Conservation (phyloP, 1,140 invertebrate species). For the Planococcus citri region DNA sequence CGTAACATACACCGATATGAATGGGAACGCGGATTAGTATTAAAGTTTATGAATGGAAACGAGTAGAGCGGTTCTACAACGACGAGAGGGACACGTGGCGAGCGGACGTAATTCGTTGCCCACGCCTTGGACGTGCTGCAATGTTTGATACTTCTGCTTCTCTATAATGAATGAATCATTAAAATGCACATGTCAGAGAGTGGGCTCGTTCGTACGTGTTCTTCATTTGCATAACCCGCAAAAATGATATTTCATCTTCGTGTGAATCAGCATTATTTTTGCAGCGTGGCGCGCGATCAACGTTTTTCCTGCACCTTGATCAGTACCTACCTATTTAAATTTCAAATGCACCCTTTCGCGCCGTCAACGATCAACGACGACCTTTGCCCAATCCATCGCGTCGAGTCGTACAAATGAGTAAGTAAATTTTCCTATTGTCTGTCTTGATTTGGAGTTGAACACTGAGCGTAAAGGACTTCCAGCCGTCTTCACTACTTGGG, state of each 20-base stretch:
- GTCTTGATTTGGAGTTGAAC: too few relatives aligned
- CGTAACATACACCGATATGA: background rate
- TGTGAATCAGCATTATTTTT: background rate
- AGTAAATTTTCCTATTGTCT: too few relatives aligned
- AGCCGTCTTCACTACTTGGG: background rate
- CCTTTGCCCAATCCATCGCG: background rate
- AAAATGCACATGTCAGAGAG: slow-evolving; percentile 6
- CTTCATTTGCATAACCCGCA: background rate
- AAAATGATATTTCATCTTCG: background rate
- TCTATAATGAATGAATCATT: slow-evolving; percentile 5
- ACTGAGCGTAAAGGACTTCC: too few relatives aligned
- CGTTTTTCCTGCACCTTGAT: background rate
- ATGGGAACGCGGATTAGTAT: slow-evolving; percentile 1
- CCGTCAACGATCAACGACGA: background rate
- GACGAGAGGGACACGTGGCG: background rate
- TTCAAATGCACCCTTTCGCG: background rate
- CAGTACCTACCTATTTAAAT: background rate
- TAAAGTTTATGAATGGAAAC: background rate
- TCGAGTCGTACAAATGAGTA: too few relatives aligned
- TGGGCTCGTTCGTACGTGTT: slow-evolving; percentile 5
- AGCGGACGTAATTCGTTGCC: slow-evolving; percentile 5
- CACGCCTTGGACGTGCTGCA: background rate
- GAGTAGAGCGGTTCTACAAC: background rate
- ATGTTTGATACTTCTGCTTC: slow-evolving; percentile 3
- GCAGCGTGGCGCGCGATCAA: too few relatives aligned